A percentile compares a stretch with the other conserved stretches of the same genome.
These are phyloP conservation scores for Adoxophyes honmai DNA, from an alignment of 1,140 invertebrate genomes.

Conservation along the genomic window DNA sequence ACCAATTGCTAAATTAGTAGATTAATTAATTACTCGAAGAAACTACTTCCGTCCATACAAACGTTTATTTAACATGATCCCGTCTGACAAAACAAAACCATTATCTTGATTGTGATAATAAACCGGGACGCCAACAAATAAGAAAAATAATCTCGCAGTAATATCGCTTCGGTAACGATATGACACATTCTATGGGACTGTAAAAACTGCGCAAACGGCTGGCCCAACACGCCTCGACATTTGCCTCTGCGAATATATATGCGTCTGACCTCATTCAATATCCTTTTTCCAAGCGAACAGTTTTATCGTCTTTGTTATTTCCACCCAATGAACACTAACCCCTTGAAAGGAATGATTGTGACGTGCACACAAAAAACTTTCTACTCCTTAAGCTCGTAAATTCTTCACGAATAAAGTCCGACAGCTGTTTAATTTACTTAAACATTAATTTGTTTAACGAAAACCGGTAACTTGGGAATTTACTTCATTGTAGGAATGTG, in stretches of 20 bases:
- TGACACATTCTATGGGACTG: constrained; percentile 15
- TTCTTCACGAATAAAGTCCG: not conserved
- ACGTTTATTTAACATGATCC: constrained; percentile 3
- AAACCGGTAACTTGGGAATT: too few relatives aligned
- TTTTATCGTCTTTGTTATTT: constrained; percentile 74
- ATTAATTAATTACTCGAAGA: too few relatives aligned
- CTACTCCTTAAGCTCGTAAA: constrained; percentile 32
- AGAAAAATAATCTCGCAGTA: constrained; percentile 5
- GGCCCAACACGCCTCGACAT: constrained; percentile 53
- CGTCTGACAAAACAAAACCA: constrained; percentile 9
- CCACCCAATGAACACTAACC: constrained; percentile 69
- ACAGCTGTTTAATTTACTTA: not conserved
- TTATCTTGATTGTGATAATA: constrained; percentile 10
- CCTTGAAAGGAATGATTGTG: constrained; percentile 60
- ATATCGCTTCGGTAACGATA: constrained; percentile 2
- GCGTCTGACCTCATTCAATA: constrained; percentile 68
- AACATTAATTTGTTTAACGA: too few relatives aligned
- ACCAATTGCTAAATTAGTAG: too few relatives aligned
- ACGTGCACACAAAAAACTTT: constrained; percentile 43
- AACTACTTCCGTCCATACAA: not conserved
- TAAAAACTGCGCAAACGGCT: constrained; percentile 53
- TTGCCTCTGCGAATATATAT: constrained; percentile 61
- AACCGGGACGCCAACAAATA: constrained; percentile 3
- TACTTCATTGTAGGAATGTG: too few relatives aligned
- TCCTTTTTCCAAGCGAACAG: constrained; percentile 69